Conservation (phyloP, 2,888 invertebrate genomes). For the Alentia gelatinosa region DNA sequence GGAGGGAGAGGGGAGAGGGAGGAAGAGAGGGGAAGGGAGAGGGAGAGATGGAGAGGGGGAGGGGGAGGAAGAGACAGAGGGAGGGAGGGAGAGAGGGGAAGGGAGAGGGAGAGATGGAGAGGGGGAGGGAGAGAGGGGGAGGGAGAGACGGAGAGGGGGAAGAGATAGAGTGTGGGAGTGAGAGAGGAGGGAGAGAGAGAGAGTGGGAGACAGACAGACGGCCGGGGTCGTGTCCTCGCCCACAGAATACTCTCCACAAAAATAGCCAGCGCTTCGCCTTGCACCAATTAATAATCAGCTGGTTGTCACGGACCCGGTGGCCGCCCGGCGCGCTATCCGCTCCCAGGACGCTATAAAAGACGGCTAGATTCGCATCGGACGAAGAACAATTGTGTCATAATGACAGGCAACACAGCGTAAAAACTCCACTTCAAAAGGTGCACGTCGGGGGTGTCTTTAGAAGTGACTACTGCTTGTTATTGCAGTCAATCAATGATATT, state of each 20-base stretch:
- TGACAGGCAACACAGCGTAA: not conserved
- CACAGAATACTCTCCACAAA: not conserved
- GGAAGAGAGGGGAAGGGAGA: no score
- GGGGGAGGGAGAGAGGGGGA: no score
- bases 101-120: no score
- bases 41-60: no score
- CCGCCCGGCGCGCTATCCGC: no score
- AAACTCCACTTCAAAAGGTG: not conserved
- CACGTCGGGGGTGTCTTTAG: not conserved
- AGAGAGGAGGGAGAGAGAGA: no score
- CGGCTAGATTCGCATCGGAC: not conserved
- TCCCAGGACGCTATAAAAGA: not conserved
- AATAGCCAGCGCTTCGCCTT: not conserved
- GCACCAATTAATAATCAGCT: not conserved
- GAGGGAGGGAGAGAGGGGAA: no score
- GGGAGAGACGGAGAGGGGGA: no score
- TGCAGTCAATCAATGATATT: not conserved
- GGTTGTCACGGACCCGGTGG: not conserved
- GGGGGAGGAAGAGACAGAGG: no score
- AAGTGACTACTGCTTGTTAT: not conserved
- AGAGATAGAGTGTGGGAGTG: no score
- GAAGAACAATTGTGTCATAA: slow-evolving; percentile 6
- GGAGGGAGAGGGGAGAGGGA: no score
- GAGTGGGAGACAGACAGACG: no score
- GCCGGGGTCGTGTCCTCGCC: not conserved